phyloP scores from a whole-genome alignment of 2,888 invertebrate genomes.

The Ormyrus pomaceus region DNA sequence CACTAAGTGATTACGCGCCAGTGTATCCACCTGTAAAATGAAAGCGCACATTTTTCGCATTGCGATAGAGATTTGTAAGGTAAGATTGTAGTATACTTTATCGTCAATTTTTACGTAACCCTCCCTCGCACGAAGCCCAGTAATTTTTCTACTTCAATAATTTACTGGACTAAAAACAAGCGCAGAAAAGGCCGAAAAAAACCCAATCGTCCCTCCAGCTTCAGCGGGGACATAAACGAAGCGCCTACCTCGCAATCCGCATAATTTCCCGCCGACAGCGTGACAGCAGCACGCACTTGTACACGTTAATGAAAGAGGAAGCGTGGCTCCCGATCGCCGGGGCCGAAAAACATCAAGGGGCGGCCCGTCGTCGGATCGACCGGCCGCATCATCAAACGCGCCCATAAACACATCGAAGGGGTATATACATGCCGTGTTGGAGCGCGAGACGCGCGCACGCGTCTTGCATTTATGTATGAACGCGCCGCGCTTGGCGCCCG shows the following conservation, averaged over 20 bases:
- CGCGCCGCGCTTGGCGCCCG: slow-evolving; percentile 28
- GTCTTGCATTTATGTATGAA: slow-evolving; percentile 42
- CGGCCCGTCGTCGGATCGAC: slow-evolving; percentile 11
- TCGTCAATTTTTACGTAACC: no score
- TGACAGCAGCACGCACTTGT: neutral
- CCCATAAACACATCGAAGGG: slow-evolving; percentile 45
- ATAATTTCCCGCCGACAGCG: slow-evolving; percentile 21
- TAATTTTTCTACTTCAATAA: no score
- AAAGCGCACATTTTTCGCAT: no score
- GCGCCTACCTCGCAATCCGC: neutral
- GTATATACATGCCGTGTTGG: neutral
- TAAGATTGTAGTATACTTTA: no score
- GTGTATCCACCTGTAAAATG: no score
- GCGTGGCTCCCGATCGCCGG: slow-evolving; percentile 3
- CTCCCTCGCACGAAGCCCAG: no score
- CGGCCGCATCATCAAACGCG: slow-evolving; percentile 43
- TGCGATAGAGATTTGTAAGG: no score
- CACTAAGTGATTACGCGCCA: neutral
- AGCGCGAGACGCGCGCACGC: slow-evolving; percentile 12
- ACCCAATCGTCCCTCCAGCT: neutral
- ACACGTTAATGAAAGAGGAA: neutral
- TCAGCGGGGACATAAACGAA: slow-evolving; percentile 14
- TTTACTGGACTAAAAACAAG: neutral
- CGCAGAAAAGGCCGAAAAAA: neutral
- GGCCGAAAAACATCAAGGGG: slow-evolving; percentile 14